Conservation (phyloP, 2,113 vertebrate species). For the Sus scrofa region DNA sequence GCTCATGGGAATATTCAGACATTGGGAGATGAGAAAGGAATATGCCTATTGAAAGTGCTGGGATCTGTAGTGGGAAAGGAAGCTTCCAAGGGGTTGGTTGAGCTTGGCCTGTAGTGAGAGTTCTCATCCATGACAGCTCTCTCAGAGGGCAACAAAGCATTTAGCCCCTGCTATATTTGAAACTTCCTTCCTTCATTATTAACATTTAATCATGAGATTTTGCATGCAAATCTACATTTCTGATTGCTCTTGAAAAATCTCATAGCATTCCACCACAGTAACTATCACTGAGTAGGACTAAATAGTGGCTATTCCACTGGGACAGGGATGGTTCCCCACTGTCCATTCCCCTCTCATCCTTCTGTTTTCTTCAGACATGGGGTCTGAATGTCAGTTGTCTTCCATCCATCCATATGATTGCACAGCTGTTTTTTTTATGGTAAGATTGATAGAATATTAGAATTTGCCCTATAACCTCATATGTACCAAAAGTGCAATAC, state of each 20-base stretch:
- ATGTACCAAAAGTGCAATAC: neutral
- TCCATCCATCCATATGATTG: neutral
- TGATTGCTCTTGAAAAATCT: constrained; percentile 35
- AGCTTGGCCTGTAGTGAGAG: neutral
- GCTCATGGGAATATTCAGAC: neutral
- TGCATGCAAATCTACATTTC: neutral
- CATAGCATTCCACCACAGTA: neutral
- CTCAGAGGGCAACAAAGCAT: neutral
- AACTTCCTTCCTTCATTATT: neutral
- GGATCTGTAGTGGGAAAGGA: neutral
- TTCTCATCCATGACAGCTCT: neutral
- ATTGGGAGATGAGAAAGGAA: neutral
- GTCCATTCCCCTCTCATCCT: neutral
- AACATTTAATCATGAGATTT: neutral
- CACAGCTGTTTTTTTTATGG: neutral
- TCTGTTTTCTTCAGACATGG: neutral
- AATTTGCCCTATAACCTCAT: neutral
- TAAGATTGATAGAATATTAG: neutral
- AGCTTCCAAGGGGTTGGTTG: fast-evolving
- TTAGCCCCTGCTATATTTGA: neutral
- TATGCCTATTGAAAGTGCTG: neutral
- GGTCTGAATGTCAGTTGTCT: neutral
- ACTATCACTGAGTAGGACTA: neutral
- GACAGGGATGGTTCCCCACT: neutral
- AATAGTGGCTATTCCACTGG: neutral